A percentile compares a stretch with the other conserved stretches of the same genome.
Conservation (phyloP, 2,888 invertebrate species). For the Agelastica alni region DNA sequence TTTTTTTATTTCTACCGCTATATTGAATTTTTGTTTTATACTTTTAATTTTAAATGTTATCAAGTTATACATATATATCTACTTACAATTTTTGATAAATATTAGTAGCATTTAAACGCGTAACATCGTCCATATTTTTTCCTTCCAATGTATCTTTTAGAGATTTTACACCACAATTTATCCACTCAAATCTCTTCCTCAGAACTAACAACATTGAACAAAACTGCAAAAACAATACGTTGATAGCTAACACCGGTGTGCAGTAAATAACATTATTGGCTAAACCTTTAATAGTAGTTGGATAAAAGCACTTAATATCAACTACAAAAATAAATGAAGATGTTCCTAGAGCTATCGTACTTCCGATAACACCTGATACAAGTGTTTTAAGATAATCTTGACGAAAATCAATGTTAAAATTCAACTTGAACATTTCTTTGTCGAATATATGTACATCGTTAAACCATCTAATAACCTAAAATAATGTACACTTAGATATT, state of each 20-base stretch:
- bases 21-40: too few species aligned
- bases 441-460: conserved; percentile 7
- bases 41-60: too few species aligned
- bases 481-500: background rate
- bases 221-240: conserved; percentile 11
- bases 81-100: conserved; percentile 1
- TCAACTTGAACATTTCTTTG: conserved; percentile 1
- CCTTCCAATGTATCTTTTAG: background rate
- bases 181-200: conserved; percentile 11
- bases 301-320: conserved; percentile 11
- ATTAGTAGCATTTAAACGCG: background rate
- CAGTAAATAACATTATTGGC: conserved; percentile 9
- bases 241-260: conserved; percentile 8
- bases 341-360: background rate
- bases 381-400: background rate
- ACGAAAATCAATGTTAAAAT: background rate
- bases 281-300: background rate
- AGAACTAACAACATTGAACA: conserved; percentile 3
- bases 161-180: conserved; percentile 2
- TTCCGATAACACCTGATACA: background rate
- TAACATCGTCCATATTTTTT: background rate
- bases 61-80: background rate
- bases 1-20: background rate
- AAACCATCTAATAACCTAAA: conserved; percentile 11
- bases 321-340: conserved; percentile 13